These are phyloP conservation scores for Enteromius fasciolatus DNA, from an alignment of 2,797 vertebrate genomes.

Conservation along the genomic window DNA sequence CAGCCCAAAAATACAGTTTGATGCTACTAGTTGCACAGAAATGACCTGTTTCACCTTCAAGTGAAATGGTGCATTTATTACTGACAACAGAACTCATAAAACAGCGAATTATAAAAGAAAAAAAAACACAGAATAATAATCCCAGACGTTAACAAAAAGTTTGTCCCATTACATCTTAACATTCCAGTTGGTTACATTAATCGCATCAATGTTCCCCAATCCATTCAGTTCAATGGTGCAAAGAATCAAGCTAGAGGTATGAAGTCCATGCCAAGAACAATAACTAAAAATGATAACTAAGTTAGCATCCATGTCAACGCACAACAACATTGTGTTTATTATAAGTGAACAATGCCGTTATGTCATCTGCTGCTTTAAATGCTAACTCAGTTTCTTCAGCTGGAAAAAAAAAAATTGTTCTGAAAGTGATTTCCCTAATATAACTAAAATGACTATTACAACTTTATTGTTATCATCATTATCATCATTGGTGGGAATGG, in stretches of 20 bases:
- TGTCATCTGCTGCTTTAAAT: neutral
- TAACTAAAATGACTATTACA: neutral
- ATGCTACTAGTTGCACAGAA: neutral
- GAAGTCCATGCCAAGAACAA: neutral
- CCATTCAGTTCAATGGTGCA: neutral
- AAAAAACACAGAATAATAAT: neutral
- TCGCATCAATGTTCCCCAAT: neutral
- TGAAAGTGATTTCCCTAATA: too few relatives aligned
- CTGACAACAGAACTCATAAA: neutral
- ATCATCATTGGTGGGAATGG: neutral
- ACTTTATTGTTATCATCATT: neutral
- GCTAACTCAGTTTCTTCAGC: neutral
- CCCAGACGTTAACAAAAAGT: neutral
- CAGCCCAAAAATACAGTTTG: neutral
- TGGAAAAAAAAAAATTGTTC: too few relatives aligned
- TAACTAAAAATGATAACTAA: neutral
- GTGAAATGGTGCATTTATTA: neutral
- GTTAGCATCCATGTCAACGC: neutral
- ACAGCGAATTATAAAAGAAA: neutral
- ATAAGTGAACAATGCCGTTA: neutral
- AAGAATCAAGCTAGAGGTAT: neutral
- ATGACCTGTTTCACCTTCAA: neutral
- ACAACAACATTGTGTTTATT: neutral
- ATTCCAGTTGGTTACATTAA: neutral
- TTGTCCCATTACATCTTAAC: neutral